Evolutionary conservation across 2,888 invertebrate species (phyloP).

Genomic region (Spisula subtruncata): DNA sequence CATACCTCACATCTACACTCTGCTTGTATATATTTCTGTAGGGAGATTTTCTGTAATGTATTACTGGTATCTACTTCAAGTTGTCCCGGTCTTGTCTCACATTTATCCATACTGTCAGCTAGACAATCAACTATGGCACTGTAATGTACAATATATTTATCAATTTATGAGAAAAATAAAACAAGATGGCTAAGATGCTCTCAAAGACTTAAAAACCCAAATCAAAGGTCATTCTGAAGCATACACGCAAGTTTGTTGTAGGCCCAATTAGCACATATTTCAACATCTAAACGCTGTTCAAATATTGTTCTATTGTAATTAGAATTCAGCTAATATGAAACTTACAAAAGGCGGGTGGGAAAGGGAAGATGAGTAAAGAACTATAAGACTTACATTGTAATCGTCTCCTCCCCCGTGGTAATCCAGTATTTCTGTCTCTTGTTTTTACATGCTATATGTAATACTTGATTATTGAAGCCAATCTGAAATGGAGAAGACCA

Average conservation of each 20-base stretch:
- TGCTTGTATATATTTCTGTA: slow-evolving; percentile 85
- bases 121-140: slow-evolving; percentile 77
- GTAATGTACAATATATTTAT: slow-evolving; percentile 28
- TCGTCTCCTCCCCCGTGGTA: slow-evolving; percentile 85
- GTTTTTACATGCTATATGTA: slow-evolving; percentile 86
- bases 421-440: slow-evolving; percentile 84
- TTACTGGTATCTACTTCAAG: slow-evolving; percentile 85
- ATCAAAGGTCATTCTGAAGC: no score
- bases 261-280: no score
- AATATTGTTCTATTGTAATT: no score
- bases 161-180: no score
- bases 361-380: background rate
- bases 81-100: slow-evolving; percentile 76
- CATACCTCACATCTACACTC: slow-evolving; percentile 82
- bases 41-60: slow-evolving; percentile 84
- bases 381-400: slow-evolving; percentile 83
- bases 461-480: slow-evolving; percentile 85
- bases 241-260: no score
- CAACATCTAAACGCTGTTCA: no score
- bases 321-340: no score
- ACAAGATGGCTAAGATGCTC: no score
- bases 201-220: no score
- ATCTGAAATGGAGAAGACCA: slow-evolving; percentile 78
- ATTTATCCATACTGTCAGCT: slow-evolving; percentile 73
- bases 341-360: no score